Evolutionary conservation across 2,888 invertebrate species (phyloP).

Genomic region (Thymelicus lineola): DNA sequence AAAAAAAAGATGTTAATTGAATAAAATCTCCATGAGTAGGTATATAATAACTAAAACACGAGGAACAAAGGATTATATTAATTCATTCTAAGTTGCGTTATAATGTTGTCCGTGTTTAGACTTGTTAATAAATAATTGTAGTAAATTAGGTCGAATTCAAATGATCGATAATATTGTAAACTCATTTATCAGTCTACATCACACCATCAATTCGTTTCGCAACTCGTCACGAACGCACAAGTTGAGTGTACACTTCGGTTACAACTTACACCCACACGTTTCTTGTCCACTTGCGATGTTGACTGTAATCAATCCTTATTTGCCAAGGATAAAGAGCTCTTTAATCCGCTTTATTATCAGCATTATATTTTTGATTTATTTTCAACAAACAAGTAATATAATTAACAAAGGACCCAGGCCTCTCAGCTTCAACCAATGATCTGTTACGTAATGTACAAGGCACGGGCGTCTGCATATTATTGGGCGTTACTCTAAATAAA

Average conservation of each 20-base stretch:
- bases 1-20: too few relatives aligned
- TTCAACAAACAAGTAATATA: too few relatives aligned
- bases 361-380: neutral
- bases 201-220: slow-evolving; percentile 5
- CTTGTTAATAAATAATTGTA: neutral
- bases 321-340: neutral
- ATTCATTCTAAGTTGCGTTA: neutral
- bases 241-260: neutral
- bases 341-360: neutral
- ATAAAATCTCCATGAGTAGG: too few relatives aligned
- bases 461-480: too few relatives aligned
- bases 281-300: neutral
- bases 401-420: too few relatives aligned
- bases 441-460: too few relatives aligned
- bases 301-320: neutral
- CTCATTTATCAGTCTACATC: neutral
- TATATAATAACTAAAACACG: too few relatives aligned
- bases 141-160: neutral
- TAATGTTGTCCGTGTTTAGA: neutral
- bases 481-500: too few relatives aligned
- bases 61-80: too few relatives aligned
- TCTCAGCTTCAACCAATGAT: too few relatives aligned
- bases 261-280: neutral
- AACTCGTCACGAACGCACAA: neutral
- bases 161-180: neutral